Evolutionary conservation across 2,797 vertebrate species (phyloP), one percentile per base, ranked within the genome.

Genomic region (Limnodromus scolopaceus): DNA sequence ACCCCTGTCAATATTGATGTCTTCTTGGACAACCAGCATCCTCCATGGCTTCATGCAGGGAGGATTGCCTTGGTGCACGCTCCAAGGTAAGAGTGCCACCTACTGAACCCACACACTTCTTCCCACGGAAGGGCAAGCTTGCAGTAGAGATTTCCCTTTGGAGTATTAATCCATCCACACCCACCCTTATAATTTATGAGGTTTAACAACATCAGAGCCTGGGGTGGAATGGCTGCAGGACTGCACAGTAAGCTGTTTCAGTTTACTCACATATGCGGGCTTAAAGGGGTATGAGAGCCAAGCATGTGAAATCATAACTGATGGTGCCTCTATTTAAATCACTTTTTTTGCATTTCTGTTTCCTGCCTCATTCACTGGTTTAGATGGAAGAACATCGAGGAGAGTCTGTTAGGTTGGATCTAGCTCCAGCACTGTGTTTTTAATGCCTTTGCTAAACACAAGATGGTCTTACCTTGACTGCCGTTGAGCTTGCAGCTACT

Each of bases 371-470:
- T 89, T 96, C 63, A 36, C 80, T 92, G 88, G 58, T 36, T 95
- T 72, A 45, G 79, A 25, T 41, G 86, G 77, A 83, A 87, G 36
- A 84, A 30, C 25, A 2, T 1, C 15, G 61, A 75, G 58, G 63
- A 65, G 32, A 57, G 53, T 75, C 89, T 96, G 25, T 70, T 93
- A 89, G 89, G 78, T 81, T 96, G 77, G 71, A 55, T 95, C 96
- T 95, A 89, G 77, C 70, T 86, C 84, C 90, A 95, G 77, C 57
- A 71, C 69, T 87, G 38, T 87, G 38, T 64, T 94, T 97, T 95
- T 78, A 93, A 57, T 87, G 25, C 36, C 30, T 34, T 32, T 74
- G 51, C 54, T 93, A 92, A 95, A 95, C 89, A 84, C 69, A 87
- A 89, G 25, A 34, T 68, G 24, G n/a, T 61, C n/a, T 76, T 74